phyloP scores from a whole-genome alignment of 2,797 vertebrate species.

The Enoplosus armatus region DNA sequence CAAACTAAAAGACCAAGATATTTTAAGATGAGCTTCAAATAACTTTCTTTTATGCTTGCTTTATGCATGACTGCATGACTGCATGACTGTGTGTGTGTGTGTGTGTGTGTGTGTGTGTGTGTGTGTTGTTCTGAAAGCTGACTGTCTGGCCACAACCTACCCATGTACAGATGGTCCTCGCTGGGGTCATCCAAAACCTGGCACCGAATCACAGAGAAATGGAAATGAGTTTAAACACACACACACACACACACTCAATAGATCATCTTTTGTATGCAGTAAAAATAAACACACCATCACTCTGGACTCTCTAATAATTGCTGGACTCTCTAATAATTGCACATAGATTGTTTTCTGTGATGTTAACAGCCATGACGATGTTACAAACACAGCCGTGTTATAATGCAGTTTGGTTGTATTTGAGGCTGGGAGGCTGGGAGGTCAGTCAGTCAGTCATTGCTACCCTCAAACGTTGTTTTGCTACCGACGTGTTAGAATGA shows the following conservation, averaged over 20 bases:
- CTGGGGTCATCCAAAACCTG: conserved; percentile 98
- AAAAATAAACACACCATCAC: conserved; percentile 1
- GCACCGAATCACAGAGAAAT: conserved; percentile 66
- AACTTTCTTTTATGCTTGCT: conserved; percentile 8
- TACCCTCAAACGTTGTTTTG: background rate
- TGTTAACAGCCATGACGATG: background rate
- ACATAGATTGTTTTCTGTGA: background rate
- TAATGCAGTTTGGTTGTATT: background rate
- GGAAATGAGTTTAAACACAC: conserved; percentile 53
- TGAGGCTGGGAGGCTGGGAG: background rate
- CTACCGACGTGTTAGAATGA: background rate
- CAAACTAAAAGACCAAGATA: background rate
- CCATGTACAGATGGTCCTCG: conserved; percentile 99
- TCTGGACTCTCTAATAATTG: background rate
- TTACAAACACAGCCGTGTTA: background rate
- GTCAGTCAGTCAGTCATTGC: background rate
- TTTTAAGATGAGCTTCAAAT: background rate
- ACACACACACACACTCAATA: conserved; percentile 5
- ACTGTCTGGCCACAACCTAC: conserved; percentile 82
- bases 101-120: conserved; percentile 24
- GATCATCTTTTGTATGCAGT: conserved; percentile 19
- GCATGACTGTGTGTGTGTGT: conserved; percentile 2
- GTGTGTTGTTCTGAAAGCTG: conserved; percentile 20
- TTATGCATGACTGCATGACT: conserved; percentile 6
- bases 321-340: background rate